Evolutionary conservation across 2,113 vertebrate species (phyloP), one percentile per base, ranked within the genome.

Genomic region (Gyps fulvus): DNA sequence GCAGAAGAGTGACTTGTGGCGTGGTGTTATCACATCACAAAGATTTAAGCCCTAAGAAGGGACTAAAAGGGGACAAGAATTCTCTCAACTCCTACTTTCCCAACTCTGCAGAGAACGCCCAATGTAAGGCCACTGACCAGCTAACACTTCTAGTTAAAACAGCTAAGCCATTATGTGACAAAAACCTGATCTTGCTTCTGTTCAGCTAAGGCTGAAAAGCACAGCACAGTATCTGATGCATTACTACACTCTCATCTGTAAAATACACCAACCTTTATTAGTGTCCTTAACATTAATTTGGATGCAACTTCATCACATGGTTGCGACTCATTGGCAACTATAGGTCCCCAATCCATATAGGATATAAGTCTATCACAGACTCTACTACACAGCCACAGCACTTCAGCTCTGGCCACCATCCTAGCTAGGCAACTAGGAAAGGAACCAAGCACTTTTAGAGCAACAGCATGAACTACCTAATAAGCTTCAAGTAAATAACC

Each of bases 301-400:
- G 50, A 67, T 66, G 27, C 36, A 58, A 21, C 52, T 43, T 58
- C 32, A 16, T 11, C 67, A 11, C 55, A 31, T 10, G 23, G 47
- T 16, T 87, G 63, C 27, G 47, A 65, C 26, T 22, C 27, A 13
- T 1, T 18, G 49, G 32, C 73, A 65, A 16, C 25, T 27, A 6
- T 1, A 47, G 62, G 21, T 40, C 25, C 34, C 69, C 38, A 23
- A 1, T 3, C 58, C 70, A 36, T 8, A 4, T 0, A 52, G 74
- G 36, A 42, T 6, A 31, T 36, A 38, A 50, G 43, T 13, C 43
- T 14, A 9, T 2, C 40, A 34, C 49, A 36, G 42, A 9, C 58
- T 45, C 22, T 25, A 13, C 11, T 25, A 21, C 26, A 23, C 16
- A 55, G 73, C 32, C 72, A 16, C 65, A 55, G 71, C 36, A 15